Evolutionary conservation across 2,888 invertebrate genomes (phyloP).

Genomic region (Zootermopsis nevadensis): DNA sequence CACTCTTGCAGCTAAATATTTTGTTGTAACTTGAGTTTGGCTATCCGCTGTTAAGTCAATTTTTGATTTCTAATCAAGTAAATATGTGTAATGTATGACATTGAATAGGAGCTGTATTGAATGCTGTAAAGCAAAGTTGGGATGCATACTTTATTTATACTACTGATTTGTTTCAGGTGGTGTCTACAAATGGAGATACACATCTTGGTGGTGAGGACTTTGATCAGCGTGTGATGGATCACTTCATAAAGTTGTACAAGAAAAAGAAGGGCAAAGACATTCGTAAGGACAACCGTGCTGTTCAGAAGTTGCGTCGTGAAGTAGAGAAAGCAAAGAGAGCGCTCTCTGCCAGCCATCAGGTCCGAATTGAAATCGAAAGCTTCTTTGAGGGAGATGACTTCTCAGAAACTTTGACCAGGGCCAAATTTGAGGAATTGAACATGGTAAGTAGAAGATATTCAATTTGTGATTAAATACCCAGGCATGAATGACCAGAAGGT

Average conservation of each 20-base stretch:
- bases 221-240: conserved; percentile 98
- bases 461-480: neutral
- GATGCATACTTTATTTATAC: too few relatives aligned
- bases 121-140: too few relatives aligned
- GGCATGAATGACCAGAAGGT: too few relatives aligned
- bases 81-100: too few relatives aligned
- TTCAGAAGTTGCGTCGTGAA: conserved; percentile 95
- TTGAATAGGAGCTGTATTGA: too few relatives aligned
- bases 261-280: conserved; percentile 99
- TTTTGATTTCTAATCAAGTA: too few relatives aligned
- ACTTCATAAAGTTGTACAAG: conserved; percentile 98
- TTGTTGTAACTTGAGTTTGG: too few relatives aligned
- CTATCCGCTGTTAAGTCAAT: too few relatives aligned
- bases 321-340: conserved; percentile 98
- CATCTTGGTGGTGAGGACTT: conserved; percentile 99
- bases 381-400: conserved; percentile 99
- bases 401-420: conserved; percentile 96
- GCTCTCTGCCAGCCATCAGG: conserved; percentile 93
- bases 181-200: conserved; percentile 94
- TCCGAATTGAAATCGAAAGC: conserved; percentile 98
- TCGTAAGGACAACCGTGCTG: conserved; percentile 92
- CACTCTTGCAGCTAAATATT: too few relatives aligned
- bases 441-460: conserved; percentile 71
- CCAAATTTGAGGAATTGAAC: conserved; percentile 98
- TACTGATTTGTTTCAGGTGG: conserved; percentile 64